Conservation (phyloP, 1,140 invertebrate genomes). For the Euura lappo region DNA sequence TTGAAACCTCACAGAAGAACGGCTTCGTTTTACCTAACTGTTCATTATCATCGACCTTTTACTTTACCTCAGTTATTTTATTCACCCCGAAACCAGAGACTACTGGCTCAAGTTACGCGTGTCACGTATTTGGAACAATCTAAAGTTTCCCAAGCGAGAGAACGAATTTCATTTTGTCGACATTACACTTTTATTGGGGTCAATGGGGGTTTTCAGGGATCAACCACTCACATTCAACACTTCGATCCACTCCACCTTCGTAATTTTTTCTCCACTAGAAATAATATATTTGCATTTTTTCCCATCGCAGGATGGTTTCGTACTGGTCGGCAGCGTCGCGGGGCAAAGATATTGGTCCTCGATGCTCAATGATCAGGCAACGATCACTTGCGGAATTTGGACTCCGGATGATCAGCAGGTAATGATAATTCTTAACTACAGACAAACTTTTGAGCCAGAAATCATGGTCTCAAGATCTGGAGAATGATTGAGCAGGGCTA, state of each 20-base stretch:
- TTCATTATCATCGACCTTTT: background rate
- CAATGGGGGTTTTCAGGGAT: background rate
- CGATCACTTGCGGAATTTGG: conserved; percentile 96
- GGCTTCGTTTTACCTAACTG: background rate
- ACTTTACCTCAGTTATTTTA: background rate
- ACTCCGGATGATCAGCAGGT: conserved; percentile 96
- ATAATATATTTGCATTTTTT: background rate
- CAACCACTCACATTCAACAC: background rate
- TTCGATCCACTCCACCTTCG: background rate
- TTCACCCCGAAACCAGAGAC: background rate
- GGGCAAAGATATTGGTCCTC: conserved; percentile 99
- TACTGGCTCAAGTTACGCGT: background rate
- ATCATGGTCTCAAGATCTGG: background rate
- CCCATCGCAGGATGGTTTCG: conserved; percentile 84
- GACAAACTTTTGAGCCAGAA: background rate
- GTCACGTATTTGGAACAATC: background rate
- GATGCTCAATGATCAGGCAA: conserved; percentile 91
- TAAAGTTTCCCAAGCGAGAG: background rate
- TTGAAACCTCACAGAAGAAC: too few relatives aligned
- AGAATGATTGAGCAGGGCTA: conserved; percentile 6
- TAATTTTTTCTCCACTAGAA: background rate
- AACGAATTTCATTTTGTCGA: background rate
- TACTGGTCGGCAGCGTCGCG: conserved; percentile 93
- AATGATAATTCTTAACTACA: conserved; percentile 18
- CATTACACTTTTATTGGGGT: background rate